Base-by-base conservation (phyloP, 2,888 invertebrate genomes). In the Abrostola tripartita region DNA sequence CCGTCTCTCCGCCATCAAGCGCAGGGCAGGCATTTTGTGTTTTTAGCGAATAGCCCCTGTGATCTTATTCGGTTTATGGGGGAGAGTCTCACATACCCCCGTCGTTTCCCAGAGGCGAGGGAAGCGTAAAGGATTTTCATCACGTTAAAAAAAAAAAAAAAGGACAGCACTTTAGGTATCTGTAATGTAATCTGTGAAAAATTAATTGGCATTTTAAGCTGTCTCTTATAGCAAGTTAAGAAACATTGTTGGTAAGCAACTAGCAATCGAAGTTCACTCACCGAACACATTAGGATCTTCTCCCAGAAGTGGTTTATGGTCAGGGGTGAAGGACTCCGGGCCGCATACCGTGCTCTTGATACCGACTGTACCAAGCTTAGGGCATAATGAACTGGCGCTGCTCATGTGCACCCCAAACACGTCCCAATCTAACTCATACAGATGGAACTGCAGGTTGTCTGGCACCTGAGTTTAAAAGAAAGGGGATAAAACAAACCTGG, bases 321-420 rank as follows among this genome's bases (percentile, higher is more conserved):
- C 98, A 0, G 98, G 98, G 0, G 98, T 98, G 86, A 98, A 99
- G 0, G 98, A 97, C 88, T 99, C 98, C 0, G 98, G 98, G 0
- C 98, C 98, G 84, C 98, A 98, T 0, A 98, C 96, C 0, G 98
- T 98, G 44, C 97, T 97, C 87, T 97, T 98, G 24, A 98, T 96
- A 5, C 98, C 98, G 6, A 96, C 95, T 7, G 95, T 95, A 38
- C 95, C 96, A 69, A 98, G 95, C 68, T 95, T 95, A 0, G 98
- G 98, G 65, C 98, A 96, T 9, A 98, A 88, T 57, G 96, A 95
- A 0, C 96, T 92, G 0, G 98, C 97, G 57, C 96, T 96, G 71
- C 95, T 95, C 85, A 98, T 95, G 85, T 98, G 98, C 0, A 96
- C 94, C 37, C 97, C 96, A 84, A 98, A 98, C 1, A 97, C 95